Percentiles rank a stretch among this genome's conserved stretches.
Evolutionary conservation across 2,888 invertebrate genomes (phyloP).

Genomic region (Drosophila quinaria): DNA sequence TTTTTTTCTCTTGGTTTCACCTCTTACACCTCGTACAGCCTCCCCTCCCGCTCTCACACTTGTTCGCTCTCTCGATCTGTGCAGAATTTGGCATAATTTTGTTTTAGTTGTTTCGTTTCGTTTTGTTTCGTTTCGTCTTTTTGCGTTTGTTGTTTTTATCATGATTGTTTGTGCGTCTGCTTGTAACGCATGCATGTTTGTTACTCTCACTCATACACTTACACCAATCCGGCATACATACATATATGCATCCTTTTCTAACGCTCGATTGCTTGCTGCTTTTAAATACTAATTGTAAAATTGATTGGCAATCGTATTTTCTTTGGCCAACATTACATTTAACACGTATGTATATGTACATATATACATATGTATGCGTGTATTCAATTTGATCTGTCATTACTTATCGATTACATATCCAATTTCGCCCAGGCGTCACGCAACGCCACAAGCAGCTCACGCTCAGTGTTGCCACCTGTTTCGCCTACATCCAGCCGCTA

Average conservation of each 20-base stretch:
- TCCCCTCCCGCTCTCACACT: background rate
- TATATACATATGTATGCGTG: background rate
- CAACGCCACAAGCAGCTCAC: constrained; percentile 65
- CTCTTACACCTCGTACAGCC: constrained; percentile 1
- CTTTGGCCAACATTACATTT: constrained; percentile 1
- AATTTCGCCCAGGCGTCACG: constrained; percentile 65
- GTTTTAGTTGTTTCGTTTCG: constrained; percentile 26
- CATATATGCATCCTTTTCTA: constrained; percentile 45
- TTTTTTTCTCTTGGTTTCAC: constrained; percentile 4
- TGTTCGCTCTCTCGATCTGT: constrained; percentile 6
- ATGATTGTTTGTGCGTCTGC: constrained; percentile 16
- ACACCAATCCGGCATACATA: constrained; percentile 16
- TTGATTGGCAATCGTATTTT: constrained; percentile 31
- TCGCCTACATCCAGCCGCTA: constrained; percentile 84
- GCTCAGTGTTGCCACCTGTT: constrained; percentile 84
- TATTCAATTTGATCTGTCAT: constrained; percentile 5
- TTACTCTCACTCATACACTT: constrained; percentile 19
- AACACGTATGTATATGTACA: background rate
- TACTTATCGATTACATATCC: constrained; percentile 7
- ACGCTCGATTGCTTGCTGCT: constrained; percentile 55
- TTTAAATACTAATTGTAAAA: constrained; percentile 36
- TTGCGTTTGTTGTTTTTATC: constrained; percentile 2
- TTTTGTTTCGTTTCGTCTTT: constrained; percentile 14
- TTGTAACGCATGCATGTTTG: constrained; percentile 13
- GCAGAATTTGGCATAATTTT: background rate